Evolutionary conservation across 1,140 invertebrate genomes (phyloP).

Genomic region (Zaprionus africanus): DNA sequence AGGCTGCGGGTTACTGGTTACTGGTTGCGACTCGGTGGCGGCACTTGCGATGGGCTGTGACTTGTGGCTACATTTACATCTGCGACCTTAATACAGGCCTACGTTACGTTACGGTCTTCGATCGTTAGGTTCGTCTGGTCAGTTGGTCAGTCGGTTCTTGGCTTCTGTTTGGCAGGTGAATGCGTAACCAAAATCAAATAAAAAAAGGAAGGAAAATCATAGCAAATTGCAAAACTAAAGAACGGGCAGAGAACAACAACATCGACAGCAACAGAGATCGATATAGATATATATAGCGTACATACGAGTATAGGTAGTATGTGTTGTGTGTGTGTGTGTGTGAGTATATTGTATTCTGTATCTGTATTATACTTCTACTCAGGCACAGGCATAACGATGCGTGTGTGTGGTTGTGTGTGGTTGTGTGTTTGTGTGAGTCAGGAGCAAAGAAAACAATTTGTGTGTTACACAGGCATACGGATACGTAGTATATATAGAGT

Average conservation of each 20-base stretch:
- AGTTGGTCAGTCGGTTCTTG: neutral
- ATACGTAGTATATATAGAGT: slow-evolving; percentile 19
- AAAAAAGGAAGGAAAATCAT: slow-evolving; percentile 20
- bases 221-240: slow-evolving; percentile 39
- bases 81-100: neutral
- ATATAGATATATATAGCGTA: slow-evolving; percentile 1
- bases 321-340: neutral
- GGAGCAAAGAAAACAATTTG: neutral
- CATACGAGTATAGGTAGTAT: neutral
- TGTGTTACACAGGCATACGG: slow-evolving; percentile 14
- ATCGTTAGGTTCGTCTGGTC: neutral
- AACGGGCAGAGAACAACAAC: slow-evolving; percentile 41
- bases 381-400: slow-evolving; percentile 7
- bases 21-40: slow-evolving; percentile 47
- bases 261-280: slow-evolving; percentile 26
- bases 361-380: slow-evolving; percentile 5
- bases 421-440: slow-evolving; percentile 4
- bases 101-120: neutral
- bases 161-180: neutral
- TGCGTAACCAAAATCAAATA: slow-evolving; percentile 9
- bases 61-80: neutral
- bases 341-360: neutral
- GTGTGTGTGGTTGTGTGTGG: neutral
- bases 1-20: slow-evolving; percentile 20
- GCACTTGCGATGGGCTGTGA: neutral